Evolutionary conservation across 2,888 invertebrate species (phyloP).

Genomic region (Morpho achilles): DNA sequence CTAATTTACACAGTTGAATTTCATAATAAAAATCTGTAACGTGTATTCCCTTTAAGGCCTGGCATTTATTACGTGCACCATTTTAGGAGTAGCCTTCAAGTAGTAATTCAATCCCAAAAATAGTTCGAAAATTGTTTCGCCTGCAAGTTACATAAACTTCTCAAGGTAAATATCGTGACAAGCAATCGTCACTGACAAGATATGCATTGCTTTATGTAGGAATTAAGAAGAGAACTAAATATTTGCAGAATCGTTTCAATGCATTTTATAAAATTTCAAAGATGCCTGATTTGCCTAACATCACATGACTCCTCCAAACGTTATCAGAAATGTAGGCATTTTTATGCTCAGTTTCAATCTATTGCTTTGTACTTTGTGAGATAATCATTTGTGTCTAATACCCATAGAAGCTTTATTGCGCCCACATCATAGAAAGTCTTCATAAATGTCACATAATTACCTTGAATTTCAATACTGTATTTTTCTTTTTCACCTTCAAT

Average conservation of each 20-base stretch:
- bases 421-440: not conserved
- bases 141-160: conserved; percentile 37
- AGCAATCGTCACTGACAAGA: conserved; percentile 10
- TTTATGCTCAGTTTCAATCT: too few relatives aligned
- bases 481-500: conserved; percentile 26
- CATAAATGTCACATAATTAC: conserved; percentile 36
- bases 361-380: too few relatives aligned
- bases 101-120: conserved; percentile 33
- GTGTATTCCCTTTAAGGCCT: conserved; percentile 6
- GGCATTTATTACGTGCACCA: conserved; percentile 14
- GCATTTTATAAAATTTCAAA: too few relatives aligned
- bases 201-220: conserved; percentile 2
- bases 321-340: too few relatives aligned
- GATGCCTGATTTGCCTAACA: too few relatives aligned
- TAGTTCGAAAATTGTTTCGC: conserved; percentile 37
- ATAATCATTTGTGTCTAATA: too few relatives aligned
- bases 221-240: too few relatives aligned
- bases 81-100: conserved; percentile 21
- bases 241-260: too few relatives aligned
- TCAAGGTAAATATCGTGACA: conserved; percentile 39
- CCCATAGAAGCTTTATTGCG: too few relatives aligned
- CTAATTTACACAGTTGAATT: conserved; percentile 5
- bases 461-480: conserved; percentile 42
- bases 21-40: conserved; percentile 2
- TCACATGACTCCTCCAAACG: too few relatives aligned